Conservation (phyloP, 2,797 vertebrate genomes). For the Betta splendens region DNA sequence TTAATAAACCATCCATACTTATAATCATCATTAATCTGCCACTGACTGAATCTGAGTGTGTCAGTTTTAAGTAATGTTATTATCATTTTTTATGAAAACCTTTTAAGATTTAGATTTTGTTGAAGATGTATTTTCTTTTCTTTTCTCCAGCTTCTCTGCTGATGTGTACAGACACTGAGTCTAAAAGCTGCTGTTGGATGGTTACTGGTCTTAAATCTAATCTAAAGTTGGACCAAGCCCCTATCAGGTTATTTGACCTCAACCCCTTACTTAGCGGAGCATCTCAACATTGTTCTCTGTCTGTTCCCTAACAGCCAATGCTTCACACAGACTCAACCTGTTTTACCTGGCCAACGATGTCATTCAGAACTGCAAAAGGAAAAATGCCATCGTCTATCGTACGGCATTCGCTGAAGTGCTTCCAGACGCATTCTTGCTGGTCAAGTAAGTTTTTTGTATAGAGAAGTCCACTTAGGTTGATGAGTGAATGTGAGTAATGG, state of each 20-base stretch:
- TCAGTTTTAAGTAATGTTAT: background rate
- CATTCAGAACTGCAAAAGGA: conserved; percentile 98
- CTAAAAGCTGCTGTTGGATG: background rate
- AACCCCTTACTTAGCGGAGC: background rate
- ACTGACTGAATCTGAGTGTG: background rate
- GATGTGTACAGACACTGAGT: background rate
- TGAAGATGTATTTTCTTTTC: too few species aligned
- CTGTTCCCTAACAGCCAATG: conserved; percentile 79
- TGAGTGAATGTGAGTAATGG: background rate
- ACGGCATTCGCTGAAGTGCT: conserved; percentile 94
- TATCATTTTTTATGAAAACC: background rate
- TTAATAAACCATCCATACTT: background rate
- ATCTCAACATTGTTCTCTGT: conserved; percentile 5
- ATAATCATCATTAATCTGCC: background rate
- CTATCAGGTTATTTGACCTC: background rate
- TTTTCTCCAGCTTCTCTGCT: background rate
- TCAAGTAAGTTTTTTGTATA: conserved; percentile 85
- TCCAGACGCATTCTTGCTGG: conserved; percentile 87
- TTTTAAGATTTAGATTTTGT: background rate
- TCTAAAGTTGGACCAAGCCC: too few species aligned
- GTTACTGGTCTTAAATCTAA: too few species aligned
- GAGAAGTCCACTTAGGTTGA: background rate
- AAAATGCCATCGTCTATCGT: conserved; percentile 93
- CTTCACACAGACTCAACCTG: conserved; percentile 91
- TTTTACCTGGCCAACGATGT: conserved; percentile 97